Evolutionary conservation across 1,140 invertebrate genomes (phyloP).

Genomic region (Meloidogyne floridensis): DNA sequence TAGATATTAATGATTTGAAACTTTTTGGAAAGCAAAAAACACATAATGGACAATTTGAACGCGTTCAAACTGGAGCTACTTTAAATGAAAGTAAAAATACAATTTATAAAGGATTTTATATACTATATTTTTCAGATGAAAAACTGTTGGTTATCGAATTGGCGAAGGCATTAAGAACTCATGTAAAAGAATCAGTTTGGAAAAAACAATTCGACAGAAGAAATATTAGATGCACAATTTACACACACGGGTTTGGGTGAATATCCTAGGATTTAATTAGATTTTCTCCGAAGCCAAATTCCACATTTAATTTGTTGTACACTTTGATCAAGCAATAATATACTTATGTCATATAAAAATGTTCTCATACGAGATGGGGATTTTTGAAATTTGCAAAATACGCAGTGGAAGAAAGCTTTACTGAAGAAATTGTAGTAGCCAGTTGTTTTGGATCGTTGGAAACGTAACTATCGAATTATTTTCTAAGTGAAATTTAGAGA

Average conservation of each 20-base stretch:
- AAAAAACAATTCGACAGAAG: conserved; percentile 18
- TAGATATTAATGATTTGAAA: conserved; percentile 4
- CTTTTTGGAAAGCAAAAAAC: conserved; percentile 9
- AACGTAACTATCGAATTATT: too few species aligned
- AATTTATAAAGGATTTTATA: background rate
- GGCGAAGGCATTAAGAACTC: background rate
- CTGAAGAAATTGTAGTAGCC: too few species aligned
- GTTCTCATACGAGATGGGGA: too few species aligned
- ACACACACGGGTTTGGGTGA: conserved; percentile 20
- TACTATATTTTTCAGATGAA: background rate
- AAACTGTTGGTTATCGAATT: background rate
- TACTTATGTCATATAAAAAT: background rate
- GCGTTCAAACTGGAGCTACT: conserved; percentile 6
- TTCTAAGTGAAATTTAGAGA: too few species aligned
- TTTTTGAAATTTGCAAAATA: too few species aligned
- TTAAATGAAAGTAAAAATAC: conserved; percentile 6
- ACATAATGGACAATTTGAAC: conserved; percentile 11
- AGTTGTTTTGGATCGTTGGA: too few species aligned
- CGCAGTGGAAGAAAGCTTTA: too few species aligned
- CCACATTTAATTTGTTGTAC: background rate
- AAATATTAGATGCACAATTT: conserved; percentile 29
- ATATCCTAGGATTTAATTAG: background rate
- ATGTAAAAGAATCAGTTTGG: conserved; percentile 17
- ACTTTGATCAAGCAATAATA: background rate
- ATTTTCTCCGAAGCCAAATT: background rate